Evolutionary conservation across 2,797 vertebrate genomes (phyloP), one percentile per base, ranked within the genome.

Genomic region (Spinus olivaceus): DNA sequence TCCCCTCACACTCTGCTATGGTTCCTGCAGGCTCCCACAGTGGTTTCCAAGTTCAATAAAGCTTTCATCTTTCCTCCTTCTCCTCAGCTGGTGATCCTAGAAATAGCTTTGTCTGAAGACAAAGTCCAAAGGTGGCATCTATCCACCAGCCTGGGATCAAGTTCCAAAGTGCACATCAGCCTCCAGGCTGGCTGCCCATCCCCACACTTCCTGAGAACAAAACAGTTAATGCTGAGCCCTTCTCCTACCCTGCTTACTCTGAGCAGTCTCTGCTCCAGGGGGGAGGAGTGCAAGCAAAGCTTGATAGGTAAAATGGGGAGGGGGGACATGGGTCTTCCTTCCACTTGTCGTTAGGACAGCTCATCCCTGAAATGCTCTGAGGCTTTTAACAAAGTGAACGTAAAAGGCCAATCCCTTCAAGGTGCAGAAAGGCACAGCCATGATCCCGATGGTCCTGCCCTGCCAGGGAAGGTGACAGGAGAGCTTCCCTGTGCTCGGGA

Each of bases 341-440:
- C 81, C 49, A n/a, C 20, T 23, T 46, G 7, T 21, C 42, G 7
- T 41, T 41, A 47, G 70, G 44, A 47, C 39, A 93, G 73, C 69
- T 81, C 82, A 86, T 92, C 89, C 92, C 85, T 90, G 88, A 96
- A 95, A 88, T 60, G 59, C 79, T 67, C 86, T 49, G 79, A 91
- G 79, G 80, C 30, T 94, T 95, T 60, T 22, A 69, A 56, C 61
- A 63, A 90, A 92, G 86, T 54, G 83, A 90, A 86, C 9, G 3
- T 35, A 42, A 78, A 69, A 80, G 67, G 30, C 57, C 83, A 74
- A n/a, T 47, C 50, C 51, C 35, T 33, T 54, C 35, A 71, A 60
- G 30, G 30, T 39, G 44, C 4, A 7, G 77, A 50, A 86, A 44
- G 72, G 46, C 14, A 12, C 54, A 49, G 39, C 9, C 57, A 64